Conservation (phyloP, 2,797 vertebrate genomes). For the Hylomyscus alleni region DNA sequence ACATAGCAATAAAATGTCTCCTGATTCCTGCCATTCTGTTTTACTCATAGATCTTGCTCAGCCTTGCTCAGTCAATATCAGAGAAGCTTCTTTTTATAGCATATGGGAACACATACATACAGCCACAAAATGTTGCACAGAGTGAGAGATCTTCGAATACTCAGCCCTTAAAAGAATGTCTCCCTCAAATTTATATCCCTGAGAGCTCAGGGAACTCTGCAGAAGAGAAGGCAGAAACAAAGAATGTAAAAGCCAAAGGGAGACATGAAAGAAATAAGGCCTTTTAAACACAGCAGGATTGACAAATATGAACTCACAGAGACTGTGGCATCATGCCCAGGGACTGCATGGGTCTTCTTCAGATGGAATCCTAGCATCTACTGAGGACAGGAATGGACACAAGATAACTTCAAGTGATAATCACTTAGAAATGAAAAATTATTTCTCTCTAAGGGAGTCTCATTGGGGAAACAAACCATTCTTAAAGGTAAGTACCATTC, state of each 20-base stretch:
- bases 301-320: neutral
- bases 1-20: neutral
- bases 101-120: neutral
- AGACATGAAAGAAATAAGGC: neutral
- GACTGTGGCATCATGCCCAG: neutral
- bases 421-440: neutral
- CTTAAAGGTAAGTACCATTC: too few species aligned
- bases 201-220: neutral
- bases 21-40: neutral
- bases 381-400: neutral
- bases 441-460: neutral
- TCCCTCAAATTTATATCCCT: neutral
- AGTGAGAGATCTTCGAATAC: neutral
- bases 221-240: neutral
- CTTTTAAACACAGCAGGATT: neutral
- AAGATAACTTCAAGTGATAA: neutral
- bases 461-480: neutral
- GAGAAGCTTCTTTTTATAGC: neutral
- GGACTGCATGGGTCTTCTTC: neutral
- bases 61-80: neutral
- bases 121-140: neutral
- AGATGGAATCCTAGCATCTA: neutral
- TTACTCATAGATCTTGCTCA: neutral
- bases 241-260: neutral
- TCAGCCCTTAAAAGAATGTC: neutral